Evolutionary conservation across 2,113 vertebrate genomes (phyloP).

Genomic region (Podocnemis expansa): DNA sequence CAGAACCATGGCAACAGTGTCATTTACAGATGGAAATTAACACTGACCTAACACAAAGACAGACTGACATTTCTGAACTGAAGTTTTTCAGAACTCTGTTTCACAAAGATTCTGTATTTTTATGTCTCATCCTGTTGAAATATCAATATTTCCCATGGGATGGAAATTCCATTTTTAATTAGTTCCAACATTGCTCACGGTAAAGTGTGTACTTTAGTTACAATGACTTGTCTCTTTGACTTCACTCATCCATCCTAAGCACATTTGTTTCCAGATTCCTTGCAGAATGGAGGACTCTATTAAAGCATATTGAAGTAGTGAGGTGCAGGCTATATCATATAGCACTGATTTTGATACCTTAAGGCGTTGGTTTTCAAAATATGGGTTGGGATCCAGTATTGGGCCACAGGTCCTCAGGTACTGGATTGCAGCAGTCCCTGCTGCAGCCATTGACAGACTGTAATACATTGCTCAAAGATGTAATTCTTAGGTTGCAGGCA

Average conservation of each 20-base stretch:
- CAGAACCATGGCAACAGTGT: not conserved
- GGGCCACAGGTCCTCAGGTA: too few species aligned
- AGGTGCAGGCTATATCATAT: not conserved
- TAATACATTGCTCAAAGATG: too few species aligned
- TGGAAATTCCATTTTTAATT: not conserved
- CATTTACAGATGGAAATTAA: not conserved
- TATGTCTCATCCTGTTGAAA: not conserved
- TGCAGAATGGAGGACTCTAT: not conserved
- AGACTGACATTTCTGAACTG: not conserved
- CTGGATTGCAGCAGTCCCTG: too few species aligned
- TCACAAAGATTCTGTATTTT: not conserved
- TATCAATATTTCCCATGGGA: fast-evolving
- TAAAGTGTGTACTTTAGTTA: not conserved
- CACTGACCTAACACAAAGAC: not conserved
- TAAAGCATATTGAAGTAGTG: not conserved
- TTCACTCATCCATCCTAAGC: not conserved
- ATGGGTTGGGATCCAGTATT: too few species aligned
- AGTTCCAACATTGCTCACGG: not conserved
- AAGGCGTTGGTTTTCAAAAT: too few species aligned
- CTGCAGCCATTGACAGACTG: too few species aligned
- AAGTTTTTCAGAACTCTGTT: not conserved
- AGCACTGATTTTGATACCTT: not conserved
- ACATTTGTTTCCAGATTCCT: too few species aligned
- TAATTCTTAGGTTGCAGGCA: too few species aligned
- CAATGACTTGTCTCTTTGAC: not conserved